Evolutionary conservation across 2,888 invertebrate genomes (phyloP), one percentile per base, ranked within the genome.

Genomic region (Ceramica pisi): DNA sequence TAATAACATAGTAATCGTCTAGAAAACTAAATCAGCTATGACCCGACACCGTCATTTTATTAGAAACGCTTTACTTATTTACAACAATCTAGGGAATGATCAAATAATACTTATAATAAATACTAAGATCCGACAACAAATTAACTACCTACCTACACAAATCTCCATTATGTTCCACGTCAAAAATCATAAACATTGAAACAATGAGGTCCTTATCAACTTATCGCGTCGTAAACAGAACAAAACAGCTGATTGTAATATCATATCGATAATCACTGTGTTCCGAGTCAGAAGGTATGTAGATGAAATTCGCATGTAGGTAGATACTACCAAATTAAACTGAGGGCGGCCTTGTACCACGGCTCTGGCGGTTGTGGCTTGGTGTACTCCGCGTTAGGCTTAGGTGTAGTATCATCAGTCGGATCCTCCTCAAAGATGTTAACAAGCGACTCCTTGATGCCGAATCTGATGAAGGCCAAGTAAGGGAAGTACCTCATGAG

Each of bases 401-500:
- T 92, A 8, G 94, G 92, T 23, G 86, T 80, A 0, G 91, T 88
- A 4, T 94, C 89, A 68, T 95, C 94, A 0, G 76, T 82, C 0
- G 94, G 93, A 21, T 93, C 93, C 48, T 96, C 96, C 1, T 79
- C 87, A 56, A 96, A 97, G 3, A 97, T 97, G 65, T 97, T 94
- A 0, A 97, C 97, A 63, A 97, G 93, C 0, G 97, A 96, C n/a
- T 96, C 90, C 75, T 94, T 95, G 6, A 96, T 88, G 8, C 98
- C 98, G 87, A 96, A 98, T 51, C 93, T 95, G 86, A 96, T 96
- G 90, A 97, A 97, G 0, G 97, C 97, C 56, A 98, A 85, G 81
- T 97, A 97, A 0, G 98, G 98, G 86, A 97, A 97, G 67, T 97
- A 96, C 81, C 97, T 97, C 90, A 97, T 97, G 0, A 98, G 88